phyloP scores from a whole-genome alignment of 2,797 vertebrate species.

The Scyliorhinus canicula region DNA sequence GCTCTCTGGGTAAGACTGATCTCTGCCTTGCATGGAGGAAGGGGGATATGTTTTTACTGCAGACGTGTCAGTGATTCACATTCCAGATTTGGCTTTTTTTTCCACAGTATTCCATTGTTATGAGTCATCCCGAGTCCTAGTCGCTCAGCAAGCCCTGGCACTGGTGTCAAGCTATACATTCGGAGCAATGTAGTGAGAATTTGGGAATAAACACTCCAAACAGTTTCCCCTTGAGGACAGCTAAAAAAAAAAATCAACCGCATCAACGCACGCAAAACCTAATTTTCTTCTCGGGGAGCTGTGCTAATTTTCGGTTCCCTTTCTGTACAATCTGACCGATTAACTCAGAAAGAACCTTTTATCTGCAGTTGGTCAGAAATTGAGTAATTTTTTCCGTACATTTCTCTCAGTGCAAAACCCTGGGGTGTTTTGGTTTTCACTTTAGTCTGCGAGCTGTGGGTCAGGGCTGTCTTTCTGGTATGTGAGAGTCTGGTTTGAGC shows the following conservation, averaged over 20 bases:
- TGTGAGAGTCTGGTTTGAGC: conserved; percentile 22
- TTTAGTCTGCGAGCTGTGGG: background rate
- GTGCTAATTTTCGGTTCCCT: background rate
- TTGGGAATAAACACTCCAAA: background rate
- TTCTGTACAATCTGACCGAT: background rate
- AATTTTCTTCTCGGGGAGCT: background rate
- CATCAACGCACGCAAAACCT: background rate
- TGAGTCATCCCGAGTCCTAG: conserved; percentile 1
- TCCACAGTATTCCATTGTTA: conserved; percentile 28
- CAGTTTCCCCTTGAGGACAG: background rate
- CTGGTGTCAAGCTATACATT: background rate
- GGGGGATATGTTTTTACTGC: background rate
- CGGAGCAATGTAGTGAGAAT: background rate
- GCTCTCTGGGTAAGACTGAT: background rate
- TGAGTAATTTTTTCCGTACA: conserved; percentile 26
- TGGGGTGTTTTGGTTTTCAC: background rate
- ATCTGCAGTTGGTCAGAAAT: background rate
- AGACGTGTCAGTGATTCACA: conserved; percentile 31
- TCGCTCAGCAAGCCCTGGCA: background rate
- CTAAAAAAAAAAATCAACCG: too few species aligned
- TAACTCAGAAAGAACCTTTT: background rate
- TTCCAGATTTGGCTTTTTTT: background rate
- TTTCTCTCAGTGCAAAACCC: conserved; percentile 30
- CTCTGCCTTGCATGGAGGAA: background rate
- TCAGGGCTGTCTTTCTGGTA: conserved; percentile 29